Percentiles rank a stretch among this genome's conserved stretches.
These are phyloP conservation scores for Podarcis raffonei DNA, from an alignment of 2,113 vertebrate species.

Conservation along the genomic window DNA sequence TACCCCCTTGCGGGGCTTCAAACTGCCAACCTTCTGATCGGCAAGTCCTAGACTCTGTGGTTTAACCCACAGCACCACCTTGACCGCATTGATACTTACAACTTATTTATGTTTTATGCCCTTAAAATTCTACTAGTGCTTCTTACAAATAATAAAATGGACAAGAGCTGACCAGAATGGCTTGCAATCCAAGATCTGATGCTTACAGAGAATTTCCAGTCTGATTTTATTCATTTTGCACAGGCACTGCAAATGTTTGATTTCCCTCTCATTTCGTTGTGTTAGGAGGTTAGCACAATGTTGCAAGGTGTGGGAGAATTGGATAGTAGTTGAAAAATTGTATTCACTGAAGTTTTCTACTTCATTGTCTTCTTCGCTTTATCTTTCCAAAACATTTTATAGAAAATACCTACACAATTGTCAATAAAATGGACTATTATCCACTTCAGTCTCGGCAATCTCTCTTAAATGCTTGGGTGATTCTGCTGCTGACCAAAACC, in stretches of 20 bases:
- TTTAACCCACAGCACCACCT: no score
- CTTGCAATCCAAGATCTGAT: no score
- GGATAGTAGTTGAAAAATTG: background rate
- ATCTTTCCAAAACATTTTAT: background rate
- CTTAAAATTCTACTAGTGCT: background rate
- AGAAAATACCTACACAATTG: background rate
- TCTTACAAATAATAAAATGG: background rate
- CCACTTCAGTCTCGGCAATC: background rate
- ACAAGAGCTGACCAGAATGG: background rate
- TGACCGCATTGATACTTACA: no score
- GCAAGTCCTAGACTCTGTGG: no score
- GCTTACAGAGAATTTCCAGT: background rate
- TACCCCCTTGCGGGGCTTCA: no score
- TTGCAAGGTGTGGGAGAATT: background rate
- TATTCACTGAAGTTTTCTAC: background rate
- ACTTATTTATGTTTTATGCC: background rate
- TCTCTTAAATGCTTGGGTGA: background rate
- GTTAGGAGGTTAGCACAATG: background rate
- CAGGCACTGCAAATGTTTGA: background rate
- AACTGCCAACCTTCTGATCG: no score
- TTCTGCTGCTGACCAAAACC: background rate
- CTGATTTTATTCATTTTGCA: background rate
- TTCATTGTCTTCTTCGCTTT: background rate
- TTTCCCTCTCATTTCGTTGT: background rate
- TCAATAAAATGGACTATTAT: constrained; percentile 10